phyloP scores from a whole-genome alignment of 2,113 vertebrate species.

The Coracopsis vasa region DNA sequence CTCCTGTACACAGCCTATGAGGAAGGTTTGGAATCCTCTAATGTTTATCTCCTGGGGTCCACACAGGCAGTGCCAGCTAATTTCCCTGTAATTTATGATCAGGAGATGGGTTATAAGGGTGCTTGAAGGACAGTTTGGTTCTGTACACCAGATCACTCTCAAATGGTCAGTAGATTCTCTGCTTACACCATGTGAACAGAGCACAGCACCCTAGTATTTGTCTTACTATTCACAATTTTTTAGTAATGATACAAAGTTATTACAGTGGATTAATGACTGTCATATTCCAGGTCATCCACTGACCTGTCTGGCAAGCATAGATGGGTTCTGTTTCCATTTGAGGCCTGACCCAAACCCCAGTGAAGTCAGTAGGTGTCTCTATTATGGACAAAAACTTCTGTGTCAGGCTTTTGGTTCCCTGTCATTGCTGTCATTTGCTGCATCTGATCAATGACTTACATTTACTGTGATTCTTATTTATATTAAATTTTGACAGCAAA shows the following conservation, averaged over 20 bases:
- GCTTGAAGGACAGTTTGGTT: background rate
- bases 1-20: background rate
- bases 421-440: background rate
- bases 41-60: accelerated
- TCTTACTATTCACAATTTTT: background rate
- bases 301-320: background rate
- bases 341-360: background rate
- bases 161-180: background rate
- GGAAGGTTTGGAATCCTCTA: background rate
- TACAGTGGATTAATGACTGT: background rate
- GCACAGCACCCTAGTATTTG: background rate
- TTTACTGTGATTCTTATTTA: conserved; percentile 11
- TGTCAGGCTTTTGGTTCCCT: background rate
- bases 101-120: background rate
- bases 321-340: background rate
- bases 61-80: background rate
- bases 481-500: conserved; percentile 19
- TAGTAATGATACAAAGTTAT: background rate
- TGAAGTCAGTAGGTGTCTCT: background rate
- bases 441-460: conserved; percentile 3
- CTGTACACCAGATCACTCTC: background rate
- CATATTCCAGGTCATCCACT: background rate
- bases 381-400: background rate
- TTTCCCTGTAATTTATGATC: background rate
- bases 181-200: background rate